Percentiles rank a stretch among this genome's conserved stretches.
Conservation (phyloP, 2,113 vertebrate species). For the Panthera uncia region DNA sequence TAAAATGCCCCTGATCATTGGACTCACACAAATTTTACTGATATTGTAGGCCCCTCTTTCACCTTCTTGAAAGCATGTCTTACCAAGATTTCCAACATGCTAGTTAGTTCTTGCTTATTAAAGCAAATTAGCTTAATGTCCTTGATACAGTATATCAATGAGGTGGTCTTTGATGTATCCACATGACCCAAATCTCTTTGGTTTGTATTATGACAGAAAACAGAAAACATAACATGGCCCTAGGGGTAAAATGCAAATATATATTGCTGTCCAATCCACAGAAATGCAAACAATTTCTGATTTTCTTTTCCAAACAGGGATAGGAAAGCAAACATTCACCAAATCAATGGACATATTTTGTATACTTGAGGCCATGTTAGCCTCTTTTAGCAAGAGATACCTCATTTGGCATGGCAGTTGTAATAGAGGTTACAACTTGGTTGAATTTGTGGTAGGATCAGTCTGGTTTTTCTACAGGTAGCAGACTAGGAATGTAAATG, state of each 20-base stretch:
- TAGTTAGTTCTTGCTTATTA: background rate
- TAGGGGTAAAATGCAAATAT: background rate
- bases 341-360: background rate
- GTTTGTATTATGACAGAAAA: background rate
- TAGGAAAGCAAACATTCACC: background rate
- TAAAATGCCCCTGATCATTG: background rate
- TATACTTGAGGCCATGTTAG: background rate
- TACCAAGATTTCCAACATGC: background rate
- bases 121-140: background rate
- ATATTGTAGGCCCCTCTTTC: background rate
- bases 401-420: background rate
- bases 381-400: background rate
- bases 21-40: background rate
- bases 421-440: background rate
- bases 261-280: background rate
- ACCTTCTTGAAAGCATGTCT: background rate
- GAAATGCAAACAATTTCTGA: background rate
- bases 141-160: background rate
- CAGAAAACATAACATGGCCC: background rate
- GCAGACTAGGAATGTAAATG: background rate
- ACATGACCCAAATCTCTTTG: background rate
- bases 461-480: background rate
- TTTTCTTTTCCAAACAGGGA: background rate
- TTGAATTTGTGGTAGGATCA: background rate
- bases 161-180: background rate